phyloP scores from a whole-genome alignment of 1,140 invertebrate species.

The Rhyzopertha dominica region DNA sequence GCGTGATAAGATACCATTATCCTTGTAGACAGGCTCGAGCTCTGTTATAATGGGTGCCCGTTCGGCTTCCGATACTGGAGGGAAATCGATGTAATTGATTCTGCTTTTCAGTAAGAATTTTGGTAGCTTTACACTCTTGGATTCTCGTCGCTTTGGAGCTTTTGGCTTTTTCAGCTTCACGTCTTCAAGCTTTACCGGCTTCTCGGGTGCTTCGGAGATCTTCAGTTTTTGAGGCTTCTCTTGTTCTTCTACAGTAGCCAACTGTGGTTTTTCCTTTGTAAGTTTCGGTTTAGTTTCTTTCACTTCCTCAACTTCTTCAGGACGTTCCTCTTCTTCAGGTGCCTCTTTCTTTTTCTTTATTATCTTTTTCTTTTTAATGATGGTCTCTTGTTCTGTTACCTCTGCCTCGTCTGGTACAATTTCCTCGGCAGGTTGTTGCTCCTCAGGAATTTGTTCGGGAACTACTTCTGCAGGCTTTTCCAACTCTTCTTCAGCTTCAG shows the following conservation, averaged over 20 bases:
- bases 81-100: slow-evolving; percentile 56
- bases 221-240: slow-evolving; percentile 11
- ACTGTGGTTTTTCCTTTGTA: too few species aligned
- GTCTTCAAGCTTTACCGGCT: slow-evolving; percentile 18
- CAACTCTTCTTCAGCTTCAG: slow-evolving; percentile 17
- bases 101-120: slow-evolving; percentile 8
- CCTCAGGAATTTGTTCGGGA: slow-evolving; percentile 18
- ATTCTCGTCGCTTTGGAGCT: slow-evolving; percentile 1
- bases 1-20: slow-evolving; percentile 63
- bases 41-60: slow-evolving; percentile 49
- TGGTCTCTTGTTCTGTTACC: slow-evolving; percentile 27
- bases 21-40: slow-evolving; percentile 51
- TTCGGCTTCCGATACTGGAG: slow-evolving; percentile 48
- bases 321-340: slow-evolving; percentile 17
- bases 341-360: slow-evolving; percentile 24
- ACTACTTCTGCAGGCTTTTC: slow-evolving; percentile 19
- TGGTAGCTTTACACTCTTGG: slow-evolving; percentile 8
- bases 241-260: slow-evolving; percentile 23
- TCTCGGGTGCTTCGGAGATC: slow-evolving; percentile 15
- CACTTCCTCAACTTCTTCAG: slow-evolving; percentile 15
- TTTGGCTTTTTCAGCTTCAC: slow-evolving; percentile 20
- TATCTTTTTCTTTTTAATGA: slow-evolving; percentile 18
- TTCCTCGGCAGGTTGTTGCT: slow-evolving; percentile 25
- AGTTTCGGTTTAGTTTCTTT: slow-evolving; percentile 17
- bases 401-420: slow-evolving; percentile 18